A percentile compares a stretch with the other conserved stretches of the same genome.
Evolutionary conservation across 2,113 vertebrate species (phyloP).

Genomic region (Harpagus bidentatus): DNA sequence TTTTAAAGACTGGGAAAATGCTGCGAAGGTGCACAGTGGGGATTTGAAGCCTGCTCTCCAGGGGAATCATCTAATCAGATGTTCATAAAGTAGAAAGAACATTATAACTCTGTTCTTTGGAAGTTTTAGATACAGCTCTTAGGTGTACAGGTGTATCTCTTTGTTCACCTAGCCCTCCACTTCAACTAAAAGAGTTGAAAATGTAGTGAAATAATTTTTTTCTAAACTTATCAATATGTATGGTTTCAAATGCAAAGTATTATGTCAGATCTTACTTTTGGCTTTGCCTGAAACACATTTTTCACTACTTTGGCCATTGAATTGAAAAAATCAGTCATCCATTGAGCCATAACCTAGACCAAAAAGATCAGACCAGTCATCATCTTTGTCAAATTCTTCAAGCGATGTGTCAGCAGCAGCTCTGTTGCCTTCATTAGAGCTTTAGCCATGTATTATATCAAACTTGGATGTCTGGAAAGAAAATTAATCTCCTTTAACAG

Average conservation of each 20-base stretch:
- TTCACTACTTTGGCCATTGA: not conserved
- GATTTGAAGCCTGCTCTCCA: accelerated
- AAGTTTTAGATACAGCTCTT: not conserved
- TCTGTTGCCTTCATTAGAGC: not conserved
- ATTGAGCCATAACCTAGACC: not conserved
- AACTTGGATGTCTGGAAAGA: not conserved
- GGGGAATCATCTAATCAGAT: not conserved
- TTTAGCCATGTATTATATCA: not conserved
- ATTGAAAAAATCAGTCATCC: not conserved
- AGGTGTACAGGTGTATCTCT: not conserved
- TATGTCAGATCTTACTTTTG: not conserved
- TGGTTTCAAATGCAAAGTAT: not conserved
- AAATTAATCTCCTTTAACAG: not conserved
- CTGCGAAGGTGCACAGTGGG: not conserved
- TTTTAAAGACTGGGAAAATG: not conserved
- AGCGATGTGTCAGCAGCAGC: not conserved
- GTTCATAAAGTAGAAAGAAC: not conserved
- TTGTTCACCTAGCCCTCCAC: not conserved
- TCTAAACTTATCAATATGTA: not conserved
- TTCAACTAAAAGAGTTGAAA: not conserved
- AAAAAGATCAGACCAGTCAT: not conserved
- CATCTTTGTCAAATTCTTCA: not conserved
- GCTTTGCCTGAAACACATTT: not conserved
- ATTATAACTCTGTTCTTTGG: not conserved
- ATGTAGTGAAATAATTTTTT: not conserved